These are phyloP conservation scores for Thecocarcelia acutangulata DNA, from an alignment of 2,888 invertebrate genomes.

Conservation along the genomic window DNA sequence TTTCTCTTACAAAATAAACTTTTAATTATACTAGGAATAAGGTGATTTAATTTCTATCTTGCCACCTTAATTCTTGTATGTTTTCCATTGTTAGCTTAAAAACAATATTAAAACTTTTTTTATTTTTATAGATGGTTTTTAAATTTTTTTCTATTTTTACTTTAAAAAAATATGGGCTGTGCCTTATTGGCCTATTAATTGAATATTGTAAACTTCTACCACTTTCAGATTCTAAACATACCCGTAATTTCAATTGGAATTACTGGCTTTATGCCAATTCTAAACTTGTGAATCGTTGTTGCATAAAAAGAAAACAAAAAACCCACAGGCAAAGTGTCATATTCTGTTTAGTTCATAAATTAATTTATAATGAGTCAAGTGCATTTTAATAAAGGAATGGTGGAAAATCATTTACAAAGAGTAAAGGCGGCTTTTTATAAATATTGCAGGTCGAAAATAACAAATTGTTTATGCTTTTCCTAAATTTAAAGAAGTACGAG, in stretches of 20 bases:
- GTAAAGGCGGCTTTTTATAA: neutral
- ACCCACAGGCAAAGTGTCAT: constrained; percentile 50
- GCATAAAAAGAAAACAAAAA: constrained; percentile 27
- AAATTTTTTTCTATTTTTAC: constrained; percentile 31
- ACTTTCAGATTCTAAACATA: constrained; percentile 68
- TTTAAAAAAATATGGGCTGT: constrained; percentile 64
- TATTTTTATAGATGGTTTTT: constrained; percentile 55
- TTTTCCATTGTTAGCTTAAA: neutral
- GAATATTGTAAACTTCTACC: constrained; percentile 57
- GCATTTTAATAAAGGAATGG: constrained; percentile 32
- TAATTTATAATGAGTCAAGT: constrained; percentile 57
- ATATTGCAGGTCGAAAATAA: neutral
- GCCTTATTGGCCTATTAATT: constrained; percentile 69
- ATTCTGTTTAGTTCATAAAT: constrained; percentile 47
- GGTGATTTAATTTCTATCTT: neutral
- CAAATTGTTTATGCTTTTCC: neutral
- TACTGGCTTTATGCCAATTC: constrained; percentile 61
- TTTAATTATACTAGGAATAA: neutral
- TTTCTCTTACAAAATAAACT: too few species aligned
- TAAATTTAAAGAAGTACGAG: too few species aligned
- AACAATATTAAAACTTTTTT: neutral
- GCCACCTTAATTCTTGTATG: neutral
- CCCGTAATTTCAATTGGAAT: constrained; percentile 43
- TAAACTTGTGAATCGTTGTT: constrained; percentile 13
- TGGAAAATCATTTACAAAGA: neutral